These are phyloP conservation scores for Lithophane socia DNA, from an alignment of 2,888 invertebrate genomes.

Conservation along the genomic window DNA sequence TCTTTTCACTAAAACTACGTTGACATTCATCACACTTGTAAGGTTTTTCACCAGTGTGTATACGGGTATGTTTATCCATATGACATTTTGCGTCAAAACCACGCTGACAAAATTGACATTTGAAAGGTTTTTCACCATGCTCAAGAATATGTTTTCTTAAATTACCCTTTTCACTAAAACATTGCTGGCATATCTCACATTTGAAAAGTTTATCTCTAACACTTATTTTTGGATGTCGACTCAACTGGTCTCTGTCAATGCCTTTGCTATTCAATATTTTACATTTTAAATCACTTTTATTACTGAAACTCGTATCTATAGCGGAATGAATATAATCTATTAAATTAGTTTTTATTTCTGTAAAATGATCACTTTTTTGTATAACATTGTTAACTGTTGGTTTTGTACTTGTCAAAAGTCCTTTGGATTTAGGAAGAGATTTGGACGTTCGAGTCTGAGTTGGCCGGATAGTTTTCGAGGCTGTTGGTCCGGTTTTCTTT, in stretches of 20 bases:
- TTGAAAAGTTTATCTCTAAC: neutral
- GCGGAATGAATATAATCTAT: slow-evolving; percentile 22
- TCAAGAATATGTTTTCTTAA: slow-evolving; percentile 16
- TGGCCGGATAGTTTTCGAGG: neutral
- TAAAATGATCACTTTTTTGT: neutral
- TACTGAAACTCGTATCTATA: slow-evolving; percentile 25
- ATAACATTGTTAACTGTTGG: neutral
- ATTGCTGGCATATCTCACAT: slow-evolving; percentile 17
- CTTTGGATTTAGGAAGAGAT: neutral
- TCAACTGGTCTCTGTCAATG: neutral
- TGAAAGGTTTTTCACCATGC: slow-evolving; percentile 24
- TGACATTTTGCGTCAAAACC: slow-evolving; percentile 29
- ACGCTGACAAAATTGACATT: slow-evolving; percentile 20
- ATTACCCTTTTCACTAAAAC: neutral
- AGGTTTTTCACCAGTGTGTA: slow-evolving; percentile 38
- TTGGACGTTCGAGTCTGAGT: neutral
- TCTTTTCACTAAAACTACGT: slow-evolving; percentile 26
- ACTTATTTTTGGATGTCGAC: neutral
- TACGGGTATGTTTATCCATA: slow-evolving; percentile 20
- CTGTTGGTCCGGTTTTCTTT: neutral
- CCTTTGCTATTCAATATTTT: neutral
- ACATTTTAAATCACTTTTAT: slow-evolving; percentile 11
- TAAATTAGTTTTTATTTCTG: slow-evolving; percentile 15
- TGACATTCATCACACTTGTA: slow-evolving; percentile 30
- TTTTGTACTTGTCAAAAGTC: neutral